These are phyloP conservation scores for Paratrypauchen microcephalus DNA, from an alignment of 2,797 vertebrate genomes.

Conservation along the genomic window DNA sequence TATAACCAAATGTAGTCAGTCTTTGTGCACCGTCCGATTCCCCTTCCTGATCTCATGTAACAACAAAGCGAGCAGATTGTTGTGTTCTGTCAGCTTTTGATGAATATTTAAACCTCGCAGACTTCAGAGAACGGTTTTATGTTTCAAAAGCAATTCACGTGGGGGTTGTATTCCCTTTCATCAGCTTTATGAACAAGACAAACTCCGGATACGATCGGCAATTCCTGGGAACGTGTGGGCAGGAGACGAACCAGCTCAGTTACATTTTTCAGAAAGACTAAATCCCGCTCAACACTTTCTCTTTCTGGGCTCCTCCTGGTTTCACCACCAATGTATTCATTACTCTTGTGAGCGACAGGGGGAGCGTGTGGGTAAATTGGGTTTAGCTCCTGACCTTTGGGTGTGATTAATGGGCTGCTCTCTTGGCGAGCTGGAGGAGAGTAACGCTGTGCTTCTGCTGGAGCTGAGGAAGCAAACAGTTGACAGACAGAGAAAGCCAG, in stretches of 20 bases:
- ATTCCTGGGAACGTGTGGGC: constrained; percentile 38
- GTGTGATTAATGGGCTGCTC: constrained; percentile 77
- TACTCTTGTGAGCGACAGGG: constrained; percentile 74
- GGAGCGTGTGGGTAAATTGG: constrained; percentile 75
- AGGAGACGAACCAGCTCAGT: constrained; percentile 38
- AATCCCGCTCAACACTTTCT: constrained; percentile 51
- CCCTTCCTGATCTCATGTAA: constrained; percentile 25
- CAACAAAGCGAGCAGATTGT: constrained; percentile 25
- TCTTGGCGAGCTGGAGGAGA: constrained; percentile 56
- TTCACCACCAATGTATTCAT: constrained; percentile 69
- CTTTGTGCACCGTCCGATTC: constrained; percentile 4
- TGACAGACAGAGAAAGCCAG: constrained; percentile 55
- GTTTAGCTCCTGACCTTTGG: constrained; percentile 80
- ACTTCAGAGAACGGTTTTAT: constrained; percentile 30
- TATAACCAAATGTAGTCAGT: background rate
- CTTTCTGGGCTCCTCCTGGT: constrained; percentile 46
- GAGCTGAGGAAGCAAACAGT: constrained; percentile 46
- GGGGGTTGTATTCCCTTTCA: constrained; percentile 40
- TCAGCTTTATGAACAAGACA: constrained; percentile 42
- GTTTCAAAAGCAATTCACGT: constrained; percentile 37
- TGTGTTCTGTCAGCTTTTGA: constrained; percentile 34
- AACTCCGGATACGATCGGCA: constrained; percentile 4
- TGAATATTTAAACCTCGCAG: constrained; percentile 47
- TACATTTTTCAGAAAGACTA: constrained; percentile 59
- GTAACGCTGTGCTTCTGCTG: constrained; percentile 47